These are phyloP conservation scores for Malacoraja senta DNA, from an alignment of 2,797 vertebrate genomes.

Conservation along the genomic window DNA sequence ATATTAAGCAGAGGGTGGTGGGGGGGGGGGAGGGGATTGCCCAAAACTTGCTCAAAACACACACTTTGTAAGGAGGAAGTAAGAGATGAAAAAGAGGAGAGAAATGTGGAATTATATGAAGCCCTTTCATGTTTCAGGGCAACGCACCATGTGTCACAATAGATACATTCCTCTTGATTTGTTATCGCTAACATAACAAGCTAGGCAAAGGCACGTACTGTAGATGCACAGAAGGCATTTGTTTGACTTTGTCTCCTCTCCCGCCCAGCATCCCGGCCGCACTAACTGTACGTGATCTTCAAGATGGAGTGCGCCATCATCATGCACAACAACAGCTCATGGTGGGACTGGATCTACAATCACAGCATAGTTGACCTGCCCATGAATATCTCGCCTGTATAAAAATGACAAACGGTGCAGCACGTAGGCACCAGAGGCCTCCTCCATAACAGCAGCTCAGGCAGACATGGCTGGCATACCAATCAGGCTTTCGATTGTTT, in stretches of 20 bases:
- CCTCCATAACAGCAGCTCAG: background rate
- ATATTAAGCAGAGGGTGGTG: too few relatives aligned
- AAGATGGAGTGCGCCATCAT: background rate
- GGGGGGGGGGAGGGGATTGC: too few relatives aligned
- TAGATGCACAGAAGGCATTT: background rate
- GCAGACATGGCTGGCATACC: constrained; percentile 16
- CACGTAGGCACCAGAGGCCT: background rate
- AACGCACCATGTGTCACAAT: background rate
- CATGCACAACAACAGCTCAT: background rate
- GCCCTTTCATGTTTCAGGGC: background rate
- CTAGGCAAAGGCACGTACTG: background rate
- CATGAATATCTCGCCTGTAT: background rate
- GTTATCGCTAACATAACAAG: background rate
- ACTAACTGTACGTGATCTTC: background rate
- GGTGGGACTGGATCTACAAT: too few relatives aligned
- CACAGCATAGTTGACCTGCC: background rate
- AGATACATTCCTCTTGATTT: background rate
- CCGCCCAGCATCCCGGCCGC: background rate
- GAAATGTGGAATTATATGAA: background rate
- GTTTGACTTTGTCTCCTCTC: background rate
- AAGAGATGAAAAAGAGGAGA: background rate
- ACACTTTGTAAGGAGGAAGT: too few relatives aligned
- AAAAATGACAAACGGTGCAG: background rate
- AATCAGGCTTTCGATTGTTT: constrained; percentile 28
- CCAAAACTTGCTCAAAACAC: too few relatives aligned